Percentiles rank a stretch among this genome's conserved stretches.
Evolutionary conservation across 2,888 invertebrate species (phyloP).

Genomic region (Taenaris catops): DNA sequence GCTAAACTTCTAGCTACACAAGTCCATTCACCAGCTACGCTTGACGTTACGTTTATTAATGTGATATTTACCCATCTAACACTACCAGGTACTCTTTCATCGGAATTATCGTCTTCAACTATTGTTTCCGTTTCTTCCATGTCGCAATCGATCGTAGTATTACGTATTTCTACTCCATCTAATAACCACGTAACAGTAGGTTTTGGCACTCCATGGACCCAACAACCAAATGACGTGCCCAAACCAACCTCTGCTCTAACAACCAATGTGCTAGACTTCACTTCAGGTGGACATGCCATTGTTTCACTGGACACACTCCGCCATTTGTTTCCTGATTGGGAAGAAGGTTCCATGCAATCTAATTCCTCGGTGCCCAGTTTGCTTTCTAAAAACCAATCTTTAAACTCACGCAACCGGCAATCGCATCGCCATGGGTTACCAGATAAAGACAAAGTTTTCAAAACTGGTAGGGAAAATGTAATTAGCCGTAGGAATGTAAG

Average conservation of each 20-base stretch:
- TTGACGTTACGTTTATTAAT: slow-evolving; percentile 89
- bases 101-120: slow-evolving; percentile 57
- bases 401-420: slow-evolving; percentile 90
- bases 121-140: slow-evolving; percentile 67
- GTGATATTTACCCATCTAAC: slow-evolving; percentile 90
- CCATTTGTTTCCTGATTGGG: slow-evolving; percentile 86
- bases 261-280: slow-evolving; percentile 81
- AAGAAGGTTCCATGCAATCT: slow-evolving; percentile 85
- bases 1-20: slow-evolving; percentile 87
- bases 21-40: slow-evolving; percentile 92
- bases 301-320: slow-evolving; percentile 85
- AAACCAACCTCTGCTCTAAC: slow-evolving; percentile 89
- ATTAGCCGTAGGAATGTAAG: slow-evolving; percentile 82
- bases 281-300: slow-evolving; percentile 91
- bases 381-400: slow-evolving; percentile 90
- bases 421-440: slow-evolving; percentile 96
- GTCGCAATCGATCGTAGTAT: slow-evolving; percentile 66
- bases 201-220: slow-evolving; percentile 90
- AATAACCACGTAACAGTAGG: slow-evolving; percentile 91
- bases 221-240: slow-evolving; percentile 90
- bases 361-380: slow-evolving; percentile 88
- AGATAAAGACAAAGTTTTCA: slow-evolving; percentile 89
- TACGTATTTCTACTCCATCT: slow-evolving; percentile 81
- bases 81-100: slow-evolving; percentile 67
- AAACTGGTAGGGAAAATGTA: slow-evolving; percentile 84